Evolutionary conservation across 2,888 invertebrate genomes (phyloP).

Genomic region (Noctua pronuba): DNA sequence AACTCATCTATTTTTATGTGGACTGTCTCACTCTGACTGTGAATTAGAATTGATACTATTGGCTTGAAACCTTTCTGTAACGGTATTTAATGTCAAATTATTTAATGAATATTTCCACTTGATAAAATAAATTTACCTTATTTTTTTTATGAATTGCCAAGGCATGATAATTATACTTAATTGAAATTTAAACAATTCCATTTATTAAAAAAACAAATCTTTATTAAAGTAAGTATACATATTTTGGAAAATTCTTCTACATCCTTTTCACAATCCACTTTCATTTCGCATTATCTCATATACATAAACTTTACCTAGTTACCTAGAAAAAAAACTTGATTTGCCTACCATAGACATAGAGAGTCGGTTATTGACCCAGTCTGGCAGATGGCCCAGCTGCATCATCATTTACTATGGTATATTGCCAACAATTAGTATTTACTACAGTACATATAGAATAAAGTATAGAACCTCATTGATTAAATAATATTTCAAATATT

Average conservation of each 20-base stretch:
- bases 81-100: slow-evolving; percentile 5
- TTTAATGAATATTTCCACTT: neutral
- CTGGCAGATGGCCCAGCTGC: slow-evolving; percentile 80
- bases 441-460: slow-evolving; percentile 6
- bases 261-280: slow-evolving; percentile 5
- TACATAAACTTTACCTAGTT: slow-evolving; percentile 59
- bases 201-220: neutral
- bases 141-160: neutral
- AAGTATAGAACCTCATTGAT: slow-evolving; percentile 19
- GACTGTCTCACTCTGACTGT: slow-evolving; percentile 61
- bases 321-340: slow-evolving; percentile 69
- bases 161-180: neutral
- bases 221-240: too few relatives aligned
- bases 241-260: neutral
- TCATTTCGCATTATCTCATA: slow-evolving; percentile 1
- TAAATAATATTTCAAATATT: slow-evolving; percentile 4
- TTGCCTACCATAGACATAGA: slow-evolving; percentile 48
- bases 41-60: slow-evolving; percentile 51
- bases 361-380: slow-evolving; percentile 83
- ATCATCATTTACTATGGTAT: slow-evolving; percentile 50
- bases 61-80: slow-evolving; percentile 11
- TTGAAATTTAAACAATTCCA: neutral
- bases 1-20: slow-evolving; percentile 80
- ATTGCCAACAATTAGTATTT: slow-evolving; percentile 60
- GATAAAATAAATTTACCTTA: neutral